A percentile compares a stretch with the other conserved stretches of the same genome.
Conservation (phyloP, 1,140 invertebrate genomes). For the Apis florea region DNA sequence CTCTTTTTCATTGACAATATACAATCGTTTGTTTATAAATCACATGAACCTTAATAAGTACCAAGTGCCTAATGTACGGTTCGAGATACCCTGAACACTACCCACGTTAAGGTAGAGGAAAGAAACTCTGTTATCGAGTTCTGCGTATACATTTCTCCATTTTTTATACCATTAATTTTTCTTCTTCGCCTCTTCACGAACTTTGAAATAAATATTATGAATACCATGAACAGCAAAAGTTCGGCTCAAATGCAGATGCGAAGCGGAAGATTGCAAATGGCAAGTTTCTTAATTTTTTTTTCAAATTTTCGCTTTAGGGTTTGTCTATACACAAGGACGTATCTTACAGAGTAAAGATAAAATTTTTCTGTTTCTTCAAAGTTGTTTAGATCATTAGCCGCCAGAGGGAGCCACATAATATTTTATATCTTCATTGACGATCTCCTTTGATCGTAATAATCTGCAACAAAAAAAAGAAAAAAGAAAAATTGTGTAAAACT, state of each 20-base stretch:
- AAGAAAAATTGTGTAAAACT: neutral
- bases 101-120: constrained; percentile 55
- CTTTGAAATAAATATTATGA: constrained; percentile 64
- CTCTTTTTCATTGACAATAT: constrained; percentile 40
- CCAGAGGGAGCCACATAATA: constrained; percentile 29
- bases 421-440: constrained; percentile 49
- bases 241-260: constrained; percentile 62
- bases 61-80: constrained; percentile 62
- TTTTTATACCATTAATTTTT: constrained; percentile 4
- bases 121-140: constrained; percentile 44
- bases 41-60: constrained; percentile 68
- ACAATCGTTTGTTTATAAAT: constrained; percentile 54
- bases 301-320: constrained; percentile 19
- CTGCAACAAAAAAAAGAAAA: constrained; percentile 42
- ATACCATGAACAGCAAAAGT: constrained; percentile 54
- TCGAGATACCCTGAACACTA: constrained; percentile 65
- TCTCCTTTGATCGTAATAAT: constrained; percentile 30
- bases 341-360: constrained; percentile 67
- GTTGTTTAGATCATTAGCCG: constrained; percentile 60
- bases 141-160: constrained; percentile 60
- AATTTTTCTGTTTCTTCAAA: constrained; percentile 53
- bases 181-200: constrained; percentile 23
- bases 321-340: constrained; percentile 64
- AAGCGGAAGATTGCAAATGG: constrained; percentile 61
- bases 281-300: constrained; percentile 35